Conservation (phyloP, 2,888 invertebrate species). For the Hydraecia micacea region DNA sequence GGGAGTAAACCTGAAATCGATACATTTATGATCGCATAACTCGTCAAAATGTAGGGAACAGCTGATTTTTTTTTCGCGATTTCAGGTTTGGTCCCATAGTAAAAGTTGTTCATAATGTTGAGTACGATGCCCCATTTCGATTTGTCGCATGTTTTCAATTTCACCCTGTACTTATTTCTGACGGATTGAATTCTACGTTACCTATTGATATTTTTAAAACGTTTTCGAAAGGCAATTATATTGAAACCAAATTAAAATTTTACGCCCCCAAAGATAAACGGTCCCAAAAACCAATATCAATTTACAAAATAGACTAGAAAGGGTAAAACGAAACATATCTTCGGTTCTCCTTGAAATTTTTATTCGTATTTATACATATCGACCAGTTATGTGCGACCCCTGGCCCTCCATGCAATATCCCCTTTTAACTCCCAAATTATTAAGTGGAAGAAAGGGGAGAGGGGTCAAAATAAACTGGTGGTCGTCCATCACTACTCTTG, state of each 20-base stretch:
- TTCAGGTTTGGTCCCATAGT: too few species aligned
- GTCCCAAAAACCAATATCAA: constrained; percentile 81
- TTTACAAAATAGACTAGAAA: constrained; percentile 86
- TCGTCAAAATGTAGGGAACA: too few species aligned
- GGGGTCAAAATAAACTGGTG: constrained; percentile 73
- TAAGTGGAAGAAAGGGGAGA: constrained; percentile 37
- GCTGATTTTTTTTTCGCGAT: too few species aligned
- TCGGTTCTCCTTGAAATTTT: constrained; percentile 85
- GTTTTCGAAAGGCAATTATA: constrained; percentile 52
- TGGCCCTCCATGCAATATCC: constrained; percentile 54
- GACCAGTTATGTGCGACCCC: constrained; percentile 73
- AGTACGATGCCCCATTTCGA: too few species aligned
- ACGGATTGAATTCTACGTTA: not conserved
- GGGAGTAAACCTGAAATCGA: too few species aligned
- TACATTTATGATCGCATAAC: too few species aligned
- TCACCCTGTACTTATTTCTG: too few species aligned
- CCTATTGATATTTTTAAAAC: constrained; percentile 30
- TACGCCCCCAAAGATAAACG: constrained; percentile 76
- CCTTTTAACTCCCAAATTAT: constrained; percentile 29
- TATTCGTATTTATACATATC: constrained; percentile 82
- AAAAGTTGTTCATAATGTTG: too few species aligned
- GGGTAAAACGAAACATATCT: constrained; percentile 81
- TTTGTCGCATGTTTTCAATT: too few species aligned
- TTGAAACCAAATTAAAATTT: constrained; percentile 76
- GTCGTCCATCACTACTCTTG: constrained; percentile 80